Conservation (phyloP, 2,888 invertebrate genomes). For the Pyrgus malvae region DNA sequence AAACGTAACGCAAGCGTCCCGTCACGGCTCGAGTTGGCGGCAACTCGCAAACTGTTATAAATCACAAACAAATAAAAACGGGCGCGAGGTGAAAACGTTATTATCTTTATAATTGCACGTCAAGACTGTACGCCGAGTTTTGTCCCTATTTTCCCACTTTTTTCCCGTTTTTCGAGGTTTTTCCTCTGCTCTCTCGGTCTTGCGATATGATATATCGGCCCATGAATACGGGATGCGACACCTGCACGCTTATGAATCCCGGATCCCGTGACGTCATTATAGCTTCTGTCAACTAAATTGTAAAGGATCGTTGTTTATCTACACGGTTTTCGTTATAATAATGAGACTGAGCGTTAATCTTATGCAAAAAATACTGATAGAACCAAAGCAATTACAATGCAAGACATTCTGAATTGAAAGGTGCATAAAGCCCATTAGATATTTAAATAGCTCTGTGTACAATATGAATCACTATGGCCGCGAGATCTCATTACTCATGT, state of each 20-base stretch:
- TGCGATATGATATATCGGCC: conserved; percentile 74
- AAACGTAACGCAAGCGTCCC: conserved; percentile 30
- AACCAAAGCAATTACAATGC: not conserved
- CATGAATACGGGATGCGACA: conserved; percentile 80
- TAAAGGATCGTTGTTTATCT: conserved; percentile 20
- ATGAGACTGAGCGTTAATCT: not conserved
- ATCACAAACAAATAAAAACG: conserved; percentile 79
- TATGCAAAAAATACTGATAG: not conserved
- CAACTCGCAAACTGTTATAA: conserved; percentile 66
- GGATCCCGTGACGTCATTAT: conserved; percentile 67
- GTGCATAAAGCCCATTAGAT: not conserved
- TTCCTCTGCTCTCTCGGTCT: conserved; percentile 47
- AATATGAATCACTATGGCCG: not conserved
- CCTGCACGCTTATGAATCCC: conserved; percentile 75
- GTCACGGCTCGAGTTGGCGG: conserved; percentile 31
- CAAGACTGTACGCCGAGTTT: conserved; percentile 60
- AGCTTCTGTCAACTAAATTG: conserved; percentile 25
- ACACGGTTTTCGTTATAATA: not conserved
- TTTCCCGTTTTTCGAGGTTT: conserved; percentile 44
- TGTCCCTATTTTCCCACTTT: conserved; percentile 48
- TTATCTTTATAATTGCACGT: conserved; percentile 82
- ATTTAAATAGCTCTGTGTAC: conserved; percentile 1
- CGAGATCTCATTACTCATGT: conserved; percentile 18
- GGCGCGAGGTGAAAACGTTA: conserved; percentile 77
- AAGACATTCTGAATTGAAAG: not conserved